Base-by-base conservation (phyloP, 2,888 invertebrate species). In the Oasisia sp. region DNA sequence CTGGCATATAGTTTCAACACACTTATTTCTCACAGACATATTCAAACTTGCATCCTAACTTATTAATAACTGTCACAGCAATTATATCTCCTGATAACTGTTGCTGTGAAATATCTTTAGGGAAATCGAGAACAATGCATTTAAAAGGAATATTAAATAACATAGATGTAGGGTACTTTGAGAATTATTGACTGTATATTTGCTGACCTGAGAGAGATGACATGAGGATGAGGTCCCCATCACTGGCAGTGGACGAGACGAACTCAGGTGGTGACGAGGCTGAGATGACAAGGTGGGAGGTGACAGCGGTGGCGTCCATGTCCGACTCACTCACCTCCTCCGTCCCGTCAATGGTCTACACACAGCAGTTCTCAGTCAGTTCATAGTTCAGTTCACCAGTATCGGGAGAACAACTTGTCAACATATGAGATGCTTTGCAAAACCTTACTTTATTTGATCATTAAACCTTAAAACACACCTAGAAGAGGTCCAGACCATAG, bases 191-290 rank as follows among this genome's bases (percentile, higher is more conserved):
- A 19, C 19, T 1, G n/a, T 74, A 74, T 74, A 27, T 74, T 74
- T 19, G 27, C n/a, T 27, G 74, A 74, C 95, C 95, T 93, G 95
- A 95, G 32, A 95, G 93, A 45, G 95, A 95, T 9, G 95, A 95
- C 94, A 95, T 95, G 74, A 92, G 91, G n/a, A 92, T 92, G 89
- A 93, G 92, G 89, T 93, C 92, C 74, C 93, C 94, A 56, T 93
- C 93, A 5, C 74, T 27, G 5, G 74, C 74, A 27, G 93, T 92
- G 14, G 95, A 93, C 92, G 94, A 94, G 5, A 94, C 94, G 92
- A 94, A 95, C 89, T 94, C 93, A 3, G 94, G 94, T 9, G 94
- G 93, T 74, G 27, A 74, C 27, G 74, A 74, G 7, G 74, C 14
- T n/a, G 74, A 74, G n/a, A 91, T 38, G 92, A 91, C 32, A 92